A percentile compares a stretch with the other conserved stretches of the same genome.
Evolutionary conservation across 2,113 vertebrate species (phyloP).

Genomic region (Tetraodon nigroviridis): DNA sequence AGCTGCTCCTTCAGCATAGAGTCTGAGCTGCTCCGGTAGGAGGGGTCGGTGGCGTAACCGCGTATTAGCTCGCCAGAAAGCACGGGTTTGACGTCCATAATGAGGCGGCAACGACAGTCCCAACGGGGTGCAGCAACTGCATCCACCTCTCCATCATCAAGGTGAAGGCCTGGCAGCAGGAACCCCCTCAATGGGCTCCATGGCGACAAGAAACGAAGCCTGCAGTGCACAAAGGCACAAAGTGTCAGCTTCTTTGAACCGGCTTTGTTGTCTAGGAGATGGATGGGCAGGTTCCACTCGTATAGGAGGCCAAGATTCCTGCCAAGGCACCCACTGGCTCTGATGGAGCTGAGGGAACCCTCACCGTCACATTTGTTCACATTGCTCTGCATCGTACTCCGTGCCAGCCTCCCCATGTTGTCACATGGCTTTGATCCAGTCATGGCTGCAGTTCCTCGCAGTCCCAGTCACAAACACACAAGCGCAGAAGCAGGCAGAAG

Average conservation of each 20-base stretch:
- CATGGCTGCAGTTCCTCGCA: constrained; percentile 37
- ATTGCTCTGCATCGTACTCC: constrained; percentile 38
- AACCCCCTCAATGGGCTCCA: no score
- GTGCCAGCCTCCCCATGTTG: constrained; percentile 49
- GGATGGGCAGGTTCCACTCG: constrained; percentile 56
- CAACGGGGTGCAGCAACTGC: no score
- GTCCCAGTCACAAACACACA: constrained; percentile 13
- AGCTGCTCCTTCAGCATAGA: no score
- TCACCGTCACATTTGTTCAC: constrained; percentile 1
- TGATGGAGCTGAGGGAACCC: constrained; percentile 33
- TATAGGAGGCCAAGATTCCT: constrained; percentile 32
- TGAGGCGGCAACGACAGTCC: no score
- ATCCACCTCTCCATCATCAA: background rate
- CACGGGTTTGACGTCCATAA: no score
- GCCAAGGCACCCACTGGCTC: constrained; percentile 40
- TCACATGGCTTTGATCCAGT: constrained; percentile 53
- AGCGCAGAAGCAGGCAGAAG: constrained; percentile 20
- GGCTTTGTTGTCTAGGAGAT: constrained; percentile 46
- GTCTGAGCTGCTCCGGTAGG: no score
- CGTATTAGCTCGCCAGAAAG: no score
- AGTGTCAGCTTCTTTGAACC: constrained; percentile 24
- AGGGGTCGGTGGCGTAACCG: no score
- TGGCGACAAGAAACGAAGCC: no score
- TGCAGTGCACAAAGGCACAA: background rate
- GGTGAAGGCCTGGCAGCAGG: no score